These are phyloP conservation scores for Philypnodon macrostomus DNA, from an alignment of 2,797 vertebrate species.

Conservation along the genomic window DNA sequence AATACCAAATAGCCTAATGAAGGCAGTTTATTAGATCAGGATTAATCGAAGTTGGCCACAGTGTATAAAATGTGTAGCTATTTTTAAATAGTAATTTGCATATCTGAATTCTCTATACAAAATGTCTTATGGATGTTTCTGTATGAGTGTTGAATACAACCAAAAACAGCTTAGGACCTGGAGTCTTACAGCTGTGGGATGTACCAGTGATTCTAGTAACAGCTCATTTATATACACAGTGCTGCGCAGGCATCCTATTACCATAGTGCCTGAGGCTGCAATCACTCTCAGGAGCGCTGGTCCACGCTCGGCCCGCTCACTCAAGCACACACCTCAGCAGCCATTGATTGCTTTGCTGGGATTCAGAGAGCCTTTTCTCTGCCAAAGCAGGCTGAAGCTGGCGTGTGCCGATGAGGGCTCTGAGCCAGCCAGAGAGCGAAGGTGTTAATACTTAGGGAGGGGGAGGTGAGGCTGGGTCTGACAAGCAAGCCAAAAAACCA, in stretches of 20 bases:
- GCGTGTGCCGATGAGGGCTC: constrained; percentile 70
- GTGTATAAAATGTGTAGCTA: too few relatives aligned
- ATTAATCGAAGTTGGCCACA: too few relatives aligned
- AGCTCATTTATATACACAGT: constrained; percentile 77
- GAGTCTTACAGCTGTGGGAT: constrained; percentile 35
- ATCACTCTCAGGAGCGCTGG: constrained; percentile 66
- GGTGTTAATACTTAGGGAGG: constrained; percentile 68
- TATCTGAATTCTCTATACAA: too few relatives aligned
- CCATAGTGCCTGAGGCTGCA: constrained; percentile 74
- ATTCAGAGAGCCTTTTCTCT: constrained; percentile 76
- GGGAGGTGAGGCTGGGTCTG: constrained; percentile 48
- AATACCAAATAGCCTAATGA: too few relatives aligned
- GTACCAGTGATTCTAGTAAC: constrained; percentile 65
- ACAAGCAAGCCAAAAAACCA: constrained; percentile 60
- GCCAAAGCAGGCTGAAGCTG: constrained; percentile 71
- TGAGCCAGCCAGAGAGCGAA: constrained; percentile 71
- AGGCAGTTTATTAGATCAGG: too few relatives aligned
- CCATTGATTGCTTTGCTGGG: constrained; percentile 80
- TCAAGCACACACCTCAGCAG: constrained; percentile 76
- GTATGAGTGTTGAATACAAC: constrained; percentile 3
- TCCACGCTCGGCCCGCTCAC: constrained; percentile 62
- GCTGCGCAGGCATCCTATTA: constrained; percentile 76
- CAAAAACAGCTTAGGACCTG: constrained; percentile 8
- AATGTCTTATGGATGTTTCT: too few relatives aligned
- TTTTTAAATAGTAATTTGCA: too few relatives aligned